phyloP scores from a whole-genome alignment of 2,888 invertebrate species.

The Chrysolina haemoptera region DNA sequence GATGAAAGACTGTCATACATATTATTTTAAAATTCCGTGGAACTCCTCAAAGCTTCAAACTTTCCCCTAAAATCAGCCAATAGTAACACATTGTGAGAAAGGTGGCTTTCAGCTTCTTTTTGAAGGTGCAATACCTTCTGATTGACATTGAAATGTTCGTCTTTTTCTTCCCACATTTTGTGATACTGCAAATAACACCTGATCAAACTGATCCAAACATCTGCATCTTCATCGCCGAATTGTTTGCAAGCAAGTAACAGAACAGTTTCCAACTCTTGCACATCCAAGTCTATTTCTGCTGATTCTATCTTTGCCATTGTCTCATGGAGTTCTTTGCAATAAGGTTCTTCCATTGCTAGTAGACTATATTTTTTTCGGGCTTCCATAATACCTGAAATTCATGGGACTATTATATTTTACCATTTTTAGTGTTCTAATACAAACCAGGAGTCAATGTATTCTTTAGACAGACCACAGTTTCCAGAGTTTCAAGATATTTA shows the following conservation, averaged over 20 bases:
- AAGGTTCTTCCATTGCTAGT: slow-evolving; percentile 66
- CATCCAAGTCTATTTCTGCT: slow-evolving; percentile 70
- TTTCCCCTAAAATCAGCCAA: slow-evolving; percentile 49
- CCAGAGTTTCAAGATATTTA: no score
- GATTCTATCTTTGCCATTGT: slow-evolving; percentile 72
- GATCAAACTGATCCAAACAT: slow-evolving; percentile 80
- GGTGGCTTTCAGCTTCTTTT: slow-evolving; percentile 43
- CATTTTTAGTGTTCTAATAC: no score
- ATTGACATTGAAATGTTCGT: slow-evolving; percentile 72
- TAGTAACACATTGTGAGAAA: slow-evolving; percentile 44
- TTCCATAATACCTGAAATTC: slow-evolving; percentile 61
- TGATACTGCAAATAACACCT: slow-evolving; percentile 73
- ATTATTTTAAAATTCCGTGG: not conserved
- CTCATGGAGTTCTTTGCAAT: slow-evolving; percentile 62
- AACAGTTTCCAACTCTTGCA: slow-evolving; percentile 73
- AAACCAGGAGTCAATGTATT: no score
- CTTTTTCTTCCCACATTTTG: slow-evolving; percentile 74
- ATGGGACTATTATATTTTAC: no score
- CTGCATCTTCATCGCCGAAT: slow-evolving; percentile 77
- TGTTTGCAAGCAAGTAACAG: slow-evolving; percentile 77
- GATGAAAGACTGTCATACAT: not conserved
- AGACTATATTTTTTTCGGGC: slow-evolving; percentile 77
- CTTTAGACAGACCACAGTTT: no score
- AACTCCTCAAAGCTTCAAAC: slow-evolving; percentile 32
- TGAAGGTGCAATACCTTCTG: slow-evolving; percentile 44